Percentiles rank a stretch among this genome's conserved stretches.
phyloP scores from a whole-genome alignment of 2,113 vertebrate species.

The Orycteropus afer region DNA sequence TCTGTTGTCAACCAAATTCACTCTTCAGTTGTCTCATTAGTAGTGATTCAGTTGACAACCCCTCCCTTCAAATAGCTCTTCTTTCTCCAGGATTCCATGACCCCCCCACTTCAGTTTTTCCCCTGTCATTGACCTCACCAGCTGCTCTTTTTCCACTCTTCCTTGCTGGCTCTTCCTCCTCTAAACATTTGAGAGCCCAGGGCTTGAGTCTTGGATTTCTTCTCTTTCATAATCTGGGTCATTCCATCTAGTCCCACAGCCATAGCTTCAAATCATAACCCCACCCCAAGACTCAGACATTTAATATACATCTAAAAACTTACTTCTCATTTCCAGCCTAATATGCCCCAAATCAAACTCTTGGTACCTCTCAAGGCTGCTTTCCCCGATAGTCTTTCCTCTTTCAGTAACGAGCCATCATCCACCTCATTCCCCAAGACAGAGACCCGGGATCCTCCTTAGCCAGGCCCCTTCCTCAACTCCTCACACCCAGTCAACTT shows the following conservation, averaged over 20 bases:
- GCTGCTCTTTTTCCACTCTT: background rate
- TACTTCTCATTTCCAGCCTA: background rate
- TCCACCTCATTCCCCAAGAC: background rate
- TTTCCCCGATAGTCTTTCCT: background rate
- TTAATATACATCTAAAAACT: background rate
- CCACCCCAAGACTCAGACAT: background rate
- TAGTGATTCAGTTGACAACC: background rate
- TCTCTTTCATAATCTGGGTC: background rate
- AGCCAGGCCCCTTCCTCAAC: background rate
- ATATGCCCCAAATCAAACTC: background rate
- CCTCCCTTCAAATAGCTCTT: background rate
- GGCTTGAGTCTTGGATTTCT: background rate
- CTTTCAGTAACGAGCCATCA: background rate
- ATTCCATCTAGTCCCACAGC: background rate
- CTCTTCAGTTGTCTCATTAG: background rate
- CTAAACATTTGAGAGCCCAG: background rate
- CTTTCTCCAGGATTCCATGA: background rate
- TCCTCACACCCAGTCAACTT: background rate
- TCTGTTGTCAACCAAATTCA: background rate
- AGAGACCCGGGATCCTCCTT: background rate
- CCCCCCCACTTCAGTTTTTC: background rate
- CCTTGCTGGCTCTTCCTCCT: background rate
- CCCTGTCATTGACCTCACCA: background rate
- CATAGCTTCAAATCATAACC: background rate
- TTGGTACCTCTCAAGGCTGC: background rate